Percentiles rank a stretch among this genome's conserved stretches.
Evolutionary conservation across 2,113 vertebrate species (phyloP).

Genomic region (Syngnathus scovelli): DNA sequence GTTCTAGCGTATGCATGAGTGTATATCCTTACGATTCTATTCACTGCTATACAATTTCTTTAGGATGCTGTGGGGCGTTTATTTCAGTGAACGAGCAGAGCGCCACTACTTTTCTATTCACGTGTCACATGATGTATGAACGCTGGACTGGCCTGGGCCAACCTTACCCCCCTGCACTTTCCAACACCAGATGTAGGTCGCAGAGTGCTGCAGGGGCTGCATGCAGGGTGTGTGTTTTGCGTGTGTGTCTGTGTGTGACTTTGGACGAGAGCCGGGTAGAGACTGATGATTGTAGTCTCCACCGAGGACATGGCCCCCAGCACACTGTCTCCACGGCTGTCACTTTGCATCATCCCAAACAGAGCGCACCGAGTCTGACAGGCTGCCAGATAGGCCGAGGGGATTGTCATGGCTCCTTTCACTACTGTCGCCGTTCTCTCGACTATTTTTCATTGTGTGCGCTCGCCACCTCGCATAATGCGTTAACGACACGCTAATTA

Average conservation of each 20-base stretch:
- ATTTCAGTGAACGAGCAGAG: constrained; percentile 18
- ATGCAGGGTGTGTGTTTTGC: constrained; percentile 22
- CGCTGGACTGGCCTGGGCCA: constrained; percentile 42
- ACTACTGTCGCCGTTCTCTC: constrained; percentile 22
- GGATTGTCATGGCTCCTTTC: constrained; percentile 24
- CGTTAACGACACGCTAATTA: constrained; percentile 20
- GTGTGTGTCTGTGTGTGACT: constrained; percentile 21
- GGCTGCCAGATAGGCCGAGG: constrained; percentile 35
- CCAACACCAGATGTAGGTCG: constrained; percentile 69
- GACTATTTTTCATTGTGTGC: constrained; percentile 24
- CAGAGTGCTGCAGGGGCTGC: constrained; percentile 59
- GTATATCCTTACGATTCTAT: constrained; percentile 17
- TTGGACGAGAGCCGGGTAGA: constrained; percentile 5
- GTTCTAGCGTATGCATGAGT: constrained; percentile 3
- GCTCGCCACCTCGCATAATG: constrained; percentile 11
- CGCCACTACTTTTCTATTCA: constrained; percentile 15
- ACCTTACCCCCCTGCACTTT: constrained; percentile 47
- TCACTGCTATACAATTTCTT: constrained; percentile 6
- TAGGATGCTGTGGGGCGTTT: constrained; percentile 9
- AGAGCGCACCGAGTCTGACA: constrained; percentile 51
- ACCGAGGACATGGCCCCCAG: constrained; percentile 64
- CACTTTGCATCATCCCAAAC: constrained; percentile 61
- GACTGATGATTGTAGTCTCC: constrained; percentile 48
- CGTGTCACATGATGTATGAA: constrained; percentile 33
- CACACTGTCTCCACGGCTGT: constrained; percentile 60